Conservation (phyloP, 2,113 vertebrate genomes). For the Corythoichthys haematopterus region DNA sequence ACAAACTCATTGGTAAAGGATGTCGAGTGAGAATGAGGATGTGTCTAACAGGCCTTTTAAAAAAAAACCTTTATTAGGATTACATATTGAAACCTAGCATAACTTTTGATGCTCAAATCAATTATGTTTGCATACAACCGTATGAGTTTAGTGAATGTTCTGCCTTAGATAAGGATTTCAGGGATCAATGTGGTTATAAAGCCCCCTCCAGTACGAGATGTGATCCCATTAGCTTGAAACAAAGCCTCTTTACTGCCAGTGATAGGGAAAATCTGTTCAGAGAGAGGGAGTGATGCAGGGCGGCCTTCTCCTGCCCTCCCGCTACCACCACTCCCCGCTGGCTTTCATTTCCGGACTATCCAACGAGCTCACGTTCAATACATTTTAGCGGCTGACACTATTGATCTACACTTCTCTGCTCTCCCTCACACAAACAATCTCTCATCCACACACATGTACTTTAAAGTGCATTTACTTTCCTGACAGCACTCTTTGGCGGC, state of each 20-base stretch:
- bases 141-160: slow-evolving; percentile 22
- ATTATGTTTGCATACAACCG: not conserved
- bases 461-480: slow-evolving; percentile 64
- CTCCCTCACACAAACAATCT: slow-evolving; percentile 16
- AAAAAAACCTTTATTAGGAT: not conserved
- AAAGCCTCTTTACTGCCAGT: slow-evolving; percentile 77
- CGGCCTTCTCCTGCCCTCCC: not conserved
- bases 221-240: slow-evolving; percentile 75
- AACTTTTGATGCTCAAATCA: slow-evolving; percentile 8
- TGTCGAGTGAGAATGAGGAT: not conserved
- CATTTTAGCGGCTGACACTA: slow-evolving; percentile 67
- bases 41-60: not conserved
- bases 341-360: slow-evolving; percentile 63
- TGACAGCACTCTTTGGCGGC: slow-evolving; percentile 56
- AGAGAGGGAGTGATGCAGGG: not conserved
- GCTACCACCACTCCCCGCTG: slow-evolving; percentile 27
- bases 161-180: slow-evolving; percentile 51
- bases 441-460: slow-evolving; percentile 42
- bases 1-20: not conserved
- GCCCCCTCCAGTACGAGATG: slow-evolving; percentile 63
- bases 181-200: slow-evolving; percentile 69
- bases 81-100: not conserved
- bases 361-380: slow-evolving; percentile 69
- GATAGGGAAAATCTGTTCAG: slow-evolving; percentile 75
- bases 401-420: slow-evolving; percentile 44